Percentiles rank a stretch among this genome's conserved stretches.
Conservation (phyloP, 1,140 invertebrate genomes). For the Aphelinus atriplicis region DNA sequence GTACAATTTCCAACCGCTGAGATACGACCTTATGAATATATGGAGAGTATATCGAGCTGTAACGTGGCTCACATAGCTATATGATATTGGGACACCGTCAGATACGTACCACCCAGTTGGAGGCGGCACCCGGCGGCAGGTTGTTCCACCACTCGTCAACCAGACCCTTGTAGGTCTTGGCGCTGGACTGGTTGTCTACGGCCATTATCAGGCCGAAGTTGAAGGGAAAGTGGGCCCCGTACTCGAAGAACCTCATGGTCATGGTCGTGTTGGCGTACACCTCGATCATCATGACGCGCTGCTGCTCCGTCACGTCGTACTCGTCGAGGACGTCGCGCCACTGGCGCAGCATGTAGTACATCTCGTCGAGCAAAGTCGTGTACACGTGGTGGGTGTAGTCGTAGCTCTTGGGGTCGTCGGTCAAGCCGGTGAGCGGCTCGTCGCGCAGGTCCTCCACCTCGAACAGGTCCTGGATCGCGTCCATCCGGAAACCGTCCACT, state of each 20-base stretch:
- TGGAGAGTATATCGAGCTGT: too few species aligned
- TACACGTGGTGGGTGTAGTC: conserved; percentile 72
- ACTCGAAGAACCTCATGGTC: conserved; percentile 71
- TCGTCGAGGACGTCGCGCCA: conserved; percentile 74
- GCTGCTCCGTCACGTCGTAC: conserved; percentile 41
- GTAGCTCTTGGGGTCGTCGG: conserved; percentile 63
- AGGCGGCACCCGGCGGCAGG: conserved; percentile 59
- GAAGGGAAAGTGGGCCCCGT: conserved; percentile 73
- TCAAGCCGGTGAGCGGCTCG: conserved; percentile 65
- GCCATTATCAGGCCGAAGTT: conserved; percentile 67
- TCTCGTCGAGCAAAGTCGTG: conserved; percentile 70
- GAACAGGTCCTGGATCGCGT: conserved; percentile 71
- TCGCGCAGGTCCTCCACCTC: conserved; percentile 69
- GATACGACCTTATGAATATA: too few species aligned
- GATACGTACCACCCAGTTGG: conserved; percentile 66
- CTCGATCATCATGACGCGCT: conserved; percentile 77
- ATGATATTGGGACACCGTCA: too few species aligned
- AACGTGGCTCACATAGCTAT: too few species aligned
- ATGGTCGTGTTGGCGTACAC: conserved; percentile 71
- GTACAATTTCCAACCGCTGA: too few species aligned
- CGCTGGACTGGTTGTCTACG: conserved; percentile 55
- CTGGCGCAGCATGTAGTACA: conserved; percentile 70
- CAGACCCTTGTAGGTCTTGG: conserved; percentile 58
- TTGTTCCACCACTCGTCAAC: conserved; percentile 65
- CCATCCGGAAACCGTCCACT: conserved; percentile 81